Percentiles rank a stretch among this genome's conserved stretches.
Conservation (phyloP, 2,113 vertebrate species). For the Elachura formosa region DNA sequence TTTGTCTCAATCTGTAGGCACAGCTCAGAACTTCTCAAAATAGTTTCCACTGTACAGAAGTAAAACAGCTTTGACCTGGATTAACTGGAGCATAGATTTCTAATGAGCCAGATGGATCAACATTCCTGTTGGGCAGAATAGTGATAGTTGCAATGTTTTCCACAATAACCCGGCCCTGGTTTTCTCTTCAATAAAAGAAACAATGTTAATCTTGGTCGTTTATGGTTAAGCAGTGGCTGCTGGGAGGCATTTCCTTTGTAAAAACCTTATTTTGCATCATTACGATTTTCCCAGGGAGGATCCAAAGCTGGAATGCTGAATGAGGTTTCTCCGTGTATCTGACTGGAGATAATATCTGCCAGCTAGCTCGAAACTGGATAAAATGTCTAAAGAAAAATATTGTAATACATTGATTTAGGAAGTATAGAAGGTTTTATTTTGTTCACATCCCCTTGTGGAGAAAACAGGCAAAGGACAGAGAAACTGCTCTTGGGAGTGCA, state of each 20-base stretch:
- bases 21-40: background rate
- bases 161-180: background rate
- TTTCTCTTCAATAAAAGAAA: background rate
- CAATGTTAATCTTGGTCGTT: background rate
- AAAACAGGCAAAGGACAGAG: background rate
- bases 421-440: background rate
- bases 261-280: background rate
- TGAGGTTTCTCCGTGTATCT: background rate
- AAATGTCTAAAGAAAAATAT: background rate
- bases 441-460: background rate
- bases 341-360: background rate
- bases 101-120: constrained; percentile 30
- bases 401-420: background rate
- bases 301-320: background rate
- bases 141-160: background rate
- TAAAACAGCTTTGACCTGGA: constrained; percentile 39
- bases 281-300: accelerated
- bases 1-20: background rate
- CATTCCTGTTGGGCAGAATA: background rate
- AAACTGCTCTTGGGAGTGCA: background rate
- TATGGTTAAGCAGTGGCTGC: background rate
- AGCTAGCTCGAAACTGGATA: background rate
- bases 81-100: background rate
- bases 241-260: background rate
- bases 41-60: background rate